Percentiles rank a stretch among this genome's conserved stretches.
Conservation (phyloP, 2,113 vertebrate genomes). For the Tachuris rubrigastra region DNA sequence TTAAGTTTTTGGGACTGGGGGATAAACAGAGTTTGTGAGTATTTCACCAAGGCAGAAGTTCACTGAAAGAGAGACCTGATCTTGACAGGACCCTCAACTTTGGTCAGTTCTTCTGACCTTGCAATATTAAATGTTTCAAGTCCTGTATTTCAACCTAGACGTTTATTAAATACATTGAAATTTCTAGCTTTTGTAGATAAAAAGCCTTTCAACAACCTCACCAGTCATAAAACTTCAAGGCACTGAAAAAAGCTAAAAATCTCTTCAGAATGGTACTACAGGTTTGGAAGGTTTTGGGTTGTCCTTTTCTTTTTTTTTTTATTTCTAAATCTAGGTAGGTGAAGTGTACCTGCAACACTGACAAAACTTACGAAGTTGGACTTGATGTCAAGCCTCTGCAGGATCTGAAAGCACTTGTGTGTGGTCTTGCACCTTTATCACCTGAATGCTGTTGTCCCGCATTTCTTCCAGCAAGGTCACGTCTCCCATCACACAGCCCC, state of each 20-base stretch:
- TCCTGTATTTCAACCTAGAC: background rate
- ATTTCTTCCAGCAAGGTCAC: background rate
- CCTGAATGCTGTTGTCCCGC: accelerated
- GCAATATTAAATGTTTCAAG: background rate
- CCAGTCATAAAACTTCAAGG: background rate
- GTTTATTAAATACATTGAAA: background rate
- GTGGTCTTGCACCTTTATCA: background rate
- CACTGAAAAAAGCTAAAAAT: background rate
- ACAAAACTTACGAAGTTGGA: background rate
- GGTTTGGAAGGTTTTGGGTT: too few relatives aligned
- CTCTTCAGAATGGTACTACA: background rate
- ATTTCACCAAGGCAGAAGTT: background rate
- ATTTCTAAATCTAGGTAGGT: background rate
- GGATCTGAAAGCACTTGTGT: background rate
- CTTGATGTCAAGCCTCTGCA: background rate
- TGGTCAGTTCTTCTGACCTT: background rate
- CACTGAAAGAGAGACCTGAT: background rate
- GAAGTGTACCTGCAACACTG: background rate
- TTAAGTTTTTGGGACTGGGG: background rate
- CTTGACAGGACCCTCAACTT: background rate
- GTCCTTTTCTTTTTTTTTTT: too few relatives aligned
- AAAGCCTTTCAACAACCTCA: background rate
- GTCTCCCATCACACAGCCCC: accelerated
- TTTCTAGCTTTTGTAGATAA: background rate
- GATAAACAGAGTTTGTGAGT: background rate